A percentile compares a stretch with the other conserved stretches of the same genome.
Evolutionary conservation across 92 coral and sea anemone genomes (phyloP).

Genomic region (Blastomussa wellsi): DNA sequence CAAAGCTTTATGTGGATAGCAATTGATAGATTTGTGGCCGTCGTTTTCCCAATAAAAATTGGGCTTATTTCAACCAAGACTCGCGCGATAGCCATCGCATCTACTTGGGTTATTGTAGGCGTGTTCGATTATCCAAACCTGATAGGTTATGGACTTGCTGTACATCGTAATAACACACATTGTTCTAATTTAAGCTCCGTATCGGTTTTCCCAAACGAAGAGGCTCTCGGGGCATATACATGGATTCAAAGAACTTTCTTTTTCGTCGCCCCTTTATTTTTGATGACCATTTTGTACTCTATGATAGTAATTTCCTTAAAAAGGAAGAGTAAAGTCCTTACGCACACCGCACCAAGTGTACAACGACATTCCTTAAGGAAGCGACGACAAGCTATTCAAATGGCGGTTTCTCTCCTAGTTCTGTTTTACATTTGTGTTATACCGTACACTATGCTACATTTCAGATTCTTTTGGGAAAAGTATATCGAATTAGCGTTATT

Average conservation of each 20-base stretch:
- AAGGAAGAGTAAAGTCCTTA: not conserved
- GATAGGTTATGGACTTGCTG: not conserved
- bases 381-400: not conserved
- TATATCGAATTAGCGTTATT: too few relatives aligned
- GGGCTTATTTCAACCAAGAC: slow-evolving; percentile 17
- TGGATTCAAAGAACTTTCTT: not conserved
- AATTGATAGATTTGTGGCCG: slow-evolving; percentile 26
- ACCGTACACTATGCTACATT: not conserved
- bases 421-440: not conserved
- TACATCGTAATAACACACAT: too few relatives aligned
- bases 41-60: slow-evolving; percentile 13
- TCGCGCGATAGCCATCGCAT: slow-evolving; percentile 11
- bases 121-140: not conserved
- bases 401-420: not conserved
- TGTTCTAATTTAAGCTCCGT: not conserved
- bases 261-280: not conserved
- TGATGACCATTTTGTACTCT: not conserved
- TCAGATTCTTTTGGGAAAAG: too few relatives aligned
- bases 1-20: slow-evolving; percentile 23
- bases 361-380: not conserved
- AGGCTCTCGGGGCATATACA: not conserved
- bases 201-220: not conserved
- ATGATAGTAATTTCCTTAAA: not conserved
- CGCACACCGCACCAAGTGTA: not conserved
- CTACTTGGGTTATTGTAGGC: not conserved